A percentile compares a stretch with the other conserved stretches of the same genome.
Evolutionary conservation across 2,113 vertebrate species (phyloP).

Genomic region (Paracanthobrama guichenoti): DNA sequence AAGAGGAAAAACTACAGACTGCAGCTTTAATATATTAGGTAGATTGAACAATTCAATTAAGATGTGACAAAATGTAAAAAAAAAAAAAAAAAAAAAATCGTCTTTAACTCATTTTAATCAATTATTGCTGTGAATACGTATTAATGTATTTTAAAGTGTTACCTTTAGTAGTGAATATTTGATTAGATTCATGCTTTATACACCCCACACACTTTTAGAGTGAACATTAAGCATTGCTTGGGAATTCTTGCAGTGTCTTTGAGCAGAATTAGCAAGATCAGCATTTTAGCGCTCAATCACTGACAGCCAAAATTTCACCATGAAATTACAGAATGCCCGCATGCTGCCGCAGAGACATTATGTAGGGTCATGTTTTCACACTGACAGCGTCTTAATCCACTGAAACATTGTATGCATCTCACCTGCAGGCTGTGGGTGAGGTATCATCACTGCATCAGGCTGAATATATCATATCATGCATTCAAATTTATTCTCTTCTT

Average conservation of each 20-base stretch:
- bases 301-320: neutral
- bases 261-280: slow-evolving; percentile 5
- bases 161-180: neutral
- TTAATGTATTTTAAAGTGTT: neutral
- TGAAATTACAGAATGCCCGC: slow-evolving; percentile 2
- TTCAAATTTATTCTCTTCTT: slow-evolving; percentile 33
- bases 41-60: too few relatives aligned
- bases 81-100: too few relatives aligned
- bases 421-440: slow-evolving; percentile 11
- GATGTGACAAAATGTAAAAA: too few relatives aligned
- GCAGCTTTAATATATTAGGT: too few relatives aligned
- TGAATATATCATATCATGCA: slow-evolving; percentile 41
- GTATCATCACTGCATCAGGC: slow-evolving; percentile 36
- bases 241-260: neutral
- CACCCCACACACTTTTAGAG: neutral
- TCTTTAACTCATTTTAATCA: too few relatives aligned
- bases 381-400: slow-evolving; percentile 62
- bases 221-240: neutral
- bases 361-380: slow-evolving; percentile 25
- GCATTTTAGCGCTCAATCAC: slow-evolving; percentile 4
- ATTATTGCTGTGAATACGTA: neutral
- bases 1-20: too few relatives aligned
- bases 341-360: neutral
- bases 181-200: neutral
- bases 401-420: slow-evolving; percentile 62